phyloP scores from a whole-genome alignment of 2,888 invertebrate genomes.

The Eupithecia vulgata region DNA sequence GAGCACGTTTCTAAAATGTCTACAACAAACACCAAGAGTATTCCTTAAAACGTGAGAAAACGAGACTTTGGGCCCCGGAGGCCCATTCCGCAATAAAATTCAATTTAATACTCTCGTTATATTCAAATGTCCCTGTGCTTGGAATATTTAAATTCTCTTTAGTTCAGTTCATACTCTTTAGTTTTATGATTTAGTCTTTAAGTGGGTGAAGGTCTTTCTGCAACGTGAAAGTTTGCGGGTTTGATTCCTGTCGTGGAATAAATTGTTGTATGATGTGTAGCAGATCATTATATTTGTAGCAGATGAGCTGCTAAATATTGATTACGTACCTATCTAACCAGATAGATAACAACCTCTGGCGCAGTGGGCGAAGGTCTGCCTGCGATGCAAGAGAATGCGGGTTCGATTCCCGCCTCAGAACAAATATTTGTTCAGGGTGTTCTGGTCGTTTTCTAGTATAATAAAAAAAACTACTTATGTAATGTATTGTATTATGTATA shows the following conservation, averaged over 20 bases:
- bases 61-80: background rate
- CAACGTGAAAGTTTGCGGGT: background rate
- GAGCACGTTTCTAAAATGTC: background rate
- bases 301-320: background rate
- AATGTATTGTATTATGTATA: no score
- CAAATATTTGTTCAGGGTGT: no score
- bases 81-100: constrained; percentile 10
- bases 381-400: no score
- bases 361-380: no score
- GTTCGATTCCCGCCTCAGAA: no score
- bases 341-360: no score
- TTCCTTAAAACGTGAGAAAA: constrained; percentile 15
- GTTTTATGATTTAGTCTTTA: background rate
- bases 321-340: no score
- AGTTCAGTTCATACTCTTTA: constrained; percentile 22
- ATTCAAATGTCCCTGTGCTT: constrained; percentile 19
- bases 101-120: constrained; percentile 12
- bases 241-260: background rate
- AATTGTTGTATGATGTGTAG: background rate
- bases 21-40: constrained; percentile 7
- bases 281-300: no score
- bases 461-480: no score
- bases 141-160: constrained; percentile 16
- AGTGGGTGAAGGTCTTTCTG: background rate
- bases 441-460: no score